Evolutionary conservation across 2,113 vertebrate species (phyloP).

Genomic region (Rhombomys opimus): DNA sequence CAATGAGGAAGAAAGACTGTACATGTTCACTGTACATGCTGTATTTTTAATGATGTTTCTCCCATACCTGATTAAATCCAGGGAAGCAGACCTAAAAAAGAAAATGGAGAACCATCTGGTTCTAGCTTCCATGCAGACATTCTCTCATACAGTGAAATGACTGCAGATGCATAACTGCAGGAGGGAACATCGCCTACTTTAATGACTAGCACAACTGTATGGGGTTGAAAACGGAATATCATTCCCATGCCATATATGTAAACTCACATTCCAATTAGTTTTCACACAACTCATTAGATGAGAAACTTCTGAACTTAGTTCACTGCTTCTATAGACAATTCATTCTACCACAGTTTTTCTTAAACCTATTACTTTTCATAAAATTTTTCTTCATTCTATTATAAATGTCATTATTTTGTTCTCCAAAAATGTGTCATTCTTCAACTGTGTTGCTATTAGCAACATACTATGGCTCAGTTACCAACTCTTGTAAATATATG

Average conservation of each 20-base stretch:
- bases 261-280: not conserved
- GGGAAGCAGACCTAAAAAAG: not conserved
- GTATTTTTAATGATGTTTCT: not conserved
- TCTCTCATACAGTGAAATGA: constrained; percentile 38
- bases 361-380: constrained; percentile 24
- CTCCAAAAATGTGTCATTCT: not conserved
- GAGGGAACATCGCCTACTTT: not conserved
- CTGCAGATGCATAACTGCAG: not conserved
- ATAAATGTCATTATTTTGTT: constrained; percentile 51
- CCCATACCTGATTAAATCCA: not conserved
- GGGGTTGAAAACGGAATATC: not conserved
- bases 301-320: constrained; percentile 1
- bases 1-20: not conserved
- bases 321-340: not conserved
- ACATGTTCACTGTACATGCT: not conserved
- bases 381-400: constrained; percentile 39
- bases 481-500: not conserved
- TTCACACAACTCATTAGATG: not conserved
- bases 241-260: not conserved
- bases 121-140: not conserved
- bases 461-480: not conserved
- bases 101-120: not conserved
- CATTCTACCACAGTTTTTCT: not conserved
- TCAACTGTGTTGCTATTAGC: not conserved
- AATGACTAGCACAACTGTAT: not conserved